Percentiles rank a stretch among this genome's conserved stretches.
These are phyloP conservation scores for Barbus barbus DNA, from an alignment of 2,113 vertebrate genomes.

Conservation along the genomic window DNA sequence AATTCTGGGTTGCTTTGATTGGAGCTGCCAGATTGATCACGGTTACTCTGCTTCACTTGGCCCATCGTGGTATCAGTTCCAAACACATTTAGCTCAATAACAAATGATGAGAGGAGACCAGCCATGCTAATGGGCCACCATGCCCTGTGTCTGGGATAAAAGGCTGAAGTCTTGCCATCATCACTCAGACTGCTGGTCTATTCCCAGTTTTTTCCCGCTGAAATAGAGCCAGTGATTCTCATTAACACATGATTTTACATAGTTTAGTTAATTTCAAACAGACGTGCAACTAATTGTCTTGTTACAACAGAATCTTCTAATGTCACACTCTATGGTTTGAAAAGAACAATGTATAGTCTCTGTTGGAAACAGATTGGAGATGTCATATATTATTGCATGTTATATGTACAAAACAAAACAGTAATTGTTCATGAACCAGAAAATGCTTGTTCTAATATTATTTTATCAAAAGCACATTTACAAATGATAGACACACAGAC, in stretches of 20 bases:
- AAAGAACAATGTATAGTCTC: neutral
- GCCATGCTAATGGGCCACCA: conserved; percentile 29
- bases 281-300: neutral
- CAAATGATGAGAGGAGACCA: conserved; percentile 45
- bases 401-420: neutral
- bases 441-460: neutral
- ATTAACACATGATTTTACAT: conserved; percentile 7
- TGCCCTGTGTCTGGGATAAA: conserved; percentile 36
- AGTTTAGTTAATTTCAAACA: neutral
- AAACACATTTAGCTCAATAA: conserved; percentile 53
- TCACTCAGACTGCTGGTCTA: conserved; percentile 43
- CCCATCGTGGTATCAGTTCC: conserved; percentile 47
- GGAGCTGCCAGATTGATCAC: conserved; percentile 34
- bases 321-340: neutral
- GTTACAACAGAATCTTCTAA: neutral
- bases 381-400: neutral
- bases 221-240: conserved; percentile 32
- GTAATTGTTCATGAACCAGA: neutral
- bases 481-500: too few species aligned
- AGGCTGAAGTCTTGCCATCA: conserved; percentile 39
- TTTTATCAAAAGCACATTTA: too few species aligned
- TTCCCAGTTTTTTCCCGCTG: neutral
- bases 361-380: neutral
- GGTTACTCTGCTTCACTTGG: conserved; percentile 41
- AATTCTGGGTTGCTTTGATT: neutral